A percentile compares a stretch with the other conserved stretches of the same genome.
These are phyloP conservation scores for Tachysurus fulvidraco DNA, from an alignment of 2,113 vertebrate species.

Conservation along the genomic window DNA sequence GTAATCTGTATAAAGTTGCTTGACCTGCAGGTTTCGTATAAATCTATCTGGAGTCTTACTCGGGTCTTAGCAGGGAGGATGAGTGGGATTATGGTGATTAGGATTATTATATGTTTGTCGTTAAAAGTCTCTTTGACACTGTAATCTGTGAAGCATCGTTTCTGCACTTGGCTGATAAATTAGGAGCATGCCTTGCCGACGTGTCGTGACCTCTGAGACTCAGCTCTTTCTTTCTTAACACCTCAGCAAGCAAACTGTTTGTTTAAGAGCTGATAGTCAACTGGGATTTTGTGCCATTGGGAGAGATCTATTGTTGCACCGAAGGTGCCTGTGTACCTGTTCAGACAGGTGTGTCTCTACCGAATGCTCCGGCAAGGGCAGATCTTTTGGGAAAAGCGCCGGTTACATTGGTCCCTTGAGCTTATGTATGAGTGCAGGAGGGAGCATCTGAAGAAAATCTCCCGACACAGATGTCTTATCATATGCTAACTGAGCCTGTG, in stretches of 20 bases:
- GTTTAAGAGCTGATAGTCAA: conserved; percentile 62
- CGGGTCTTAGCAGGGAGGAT: conserved; percentile 55
- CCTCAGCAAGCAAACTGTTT: conserved; percentile 53
- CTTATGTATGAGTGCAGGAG: conserved; percentile 56
- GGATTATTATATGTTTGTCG: conserved; percentile 67
- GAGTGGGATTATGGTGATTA: conserved; percentile 74
- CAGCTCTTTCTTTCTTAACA: conserved; percentile 52
- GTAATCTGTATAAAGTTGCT: conserved; percentile 68
- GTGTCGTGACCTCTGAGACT: conserved; percentile 64
- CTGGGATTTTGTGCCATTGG: conserved; percentile 58
- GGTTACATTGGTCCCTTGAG: conserved; percentile 55
- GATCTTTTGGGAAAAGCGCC: conserved; percentile 28
- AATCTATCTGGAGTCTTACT: conserved; percentile 54
- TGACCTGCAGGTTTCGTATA: conserved; percentile 67
- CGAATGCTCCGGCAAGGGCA: conserved; percentile 53
- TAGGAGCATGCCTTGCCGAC: conserved; percentile 64
- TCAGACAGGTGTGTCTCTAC: conserved; percentile 69
- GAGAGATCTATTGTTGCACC: conserved; percentile 67
- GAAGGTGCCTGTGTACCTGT: conserved; percentile 71
- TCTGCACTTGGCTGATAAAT: conserved; percentile 69
- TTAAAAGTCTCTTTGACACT: conserved; percentile 59
- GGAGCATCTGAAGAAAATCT: conserved; percentile 67
- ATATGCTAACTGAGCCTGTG: conserved; percentile 69
- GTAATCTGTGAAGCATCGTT: conserved; percentile 44
- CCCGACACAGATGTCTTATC: conserved; percentile 67